Percentiles rank a stretch among this genome's conserved stretches.
Evolutionary conservation across 1,140 invertebrate genomes (phyloP).

Genomic region (Drosophila asahinai): DNA sequence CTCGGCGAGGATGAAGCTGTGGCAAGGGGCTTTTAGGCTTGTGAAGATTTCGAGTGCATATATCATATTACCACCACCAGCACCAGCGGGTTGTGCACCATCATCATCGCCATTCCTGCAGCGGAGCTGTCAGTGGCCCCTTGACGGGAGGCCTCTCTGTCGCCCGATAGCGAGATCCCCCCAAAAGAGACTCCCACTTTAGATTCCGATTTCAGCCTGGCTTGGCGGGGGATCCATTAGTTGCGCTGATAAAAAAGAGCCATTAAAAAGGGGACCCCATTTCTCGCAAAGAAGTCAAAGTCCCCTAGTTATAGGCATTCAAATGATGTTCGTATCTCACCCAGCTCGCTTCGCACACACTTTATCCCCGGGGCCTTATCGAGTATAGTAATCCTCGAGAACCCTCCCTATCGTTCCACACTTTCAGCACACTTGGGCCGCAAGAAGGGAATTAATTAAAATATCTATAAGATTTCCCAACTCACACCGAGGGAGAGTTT

Average conservation of each 20-base stretch:
- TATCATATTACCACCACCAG: constrained; percentile 70
- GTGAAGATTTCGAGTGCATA: constrained; percentile 71
- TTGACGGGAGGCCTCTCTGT: constrained; percentile 37
- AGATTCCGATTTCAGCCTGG: constrained; percentile 24
- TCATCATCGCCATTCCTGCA: constrained; percentile 15
- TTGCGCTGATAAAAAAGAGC: constrained; percentile 44
- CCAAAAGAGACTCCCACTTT: constrained; percentile 35
- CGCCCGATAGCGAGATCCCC: constrained; percentile 18
- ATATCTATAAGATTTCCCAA: constrained; percentile 57
- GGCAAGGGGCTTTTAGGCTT: constrained; percentile 41
- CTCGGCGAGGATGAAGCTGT: constrained; percentile 38
- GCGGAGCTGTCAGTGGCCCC: constrained; percentile 60
- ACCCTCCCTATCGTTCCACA: constrained; percentile 40
- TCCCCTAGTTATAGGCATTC: constrained; percentile 28
- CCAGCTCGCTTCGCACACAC: constrained; percentile 66
- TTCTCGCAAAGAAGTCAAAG: too few species aligned
- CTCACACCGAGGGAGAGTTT: constrained; percentile 52
- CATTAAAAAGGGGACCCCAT: constrained; percentile 23
- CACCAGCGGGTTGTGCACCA: constrained; percentile 35
- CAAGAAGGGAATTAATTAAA: constrained; percentile 69
- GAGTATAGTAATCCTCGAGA: constrained; percentile 22
- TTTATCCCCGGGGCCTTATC: constrained; percentile 50
- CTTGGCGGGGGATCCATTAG: constrained; percentile 62
- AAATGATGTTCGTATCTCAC: constrained; percentile 34
- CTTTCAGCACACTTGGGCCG: constrained; percentile 40